These are phyloP conservation scores for Galerucella pusilla DNA, from an alignment of 2,888 invertebrate genomes.

Conservation along the genomic window DNA sequence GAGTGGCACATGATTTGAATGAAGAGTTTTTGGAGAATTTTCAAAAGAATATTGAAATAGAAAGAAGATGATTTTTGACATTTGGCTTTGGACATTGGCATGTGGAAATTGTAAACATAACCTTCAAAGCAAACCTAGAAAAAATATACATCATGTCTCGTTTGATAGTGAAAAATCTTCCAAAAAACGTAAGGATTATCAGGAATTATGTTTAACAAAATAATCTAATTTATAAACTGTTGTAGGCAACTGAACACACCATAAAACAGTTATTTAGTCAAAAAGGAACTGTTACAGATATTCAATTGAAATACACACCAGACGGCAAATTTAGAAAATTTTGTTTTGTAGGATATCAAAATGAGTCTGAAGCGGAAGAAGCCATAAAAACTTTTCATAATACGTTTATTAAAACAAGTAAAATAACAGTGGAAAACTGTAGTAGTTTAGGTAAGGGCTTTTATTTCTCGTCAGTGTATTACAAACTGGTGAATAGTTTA, in stretches of 20 bases:
- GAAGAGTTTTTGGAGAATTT: too few species aligned
- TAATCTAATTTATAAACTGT: slow-evolving; percentile 17
- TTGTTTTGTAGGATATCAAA: slow-evolving; percentile 91
- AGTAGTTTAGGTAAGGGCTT: slow-evolving; percentile 69
- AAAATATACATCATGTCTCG: slow-evolving; percentile 75
- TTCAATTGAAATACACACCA: slow-evolving; percentile 91
- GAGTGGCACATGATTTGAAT: too few species aligned
- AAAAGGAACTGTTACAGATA: slow-evolving; percentile 91
- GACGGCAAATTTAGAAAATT: slow-evolving; percentile 94
- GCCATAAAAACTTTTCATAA: slow-evolving; percentile 86
- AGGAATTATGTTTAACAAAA: slow-evolving; percentile 22
- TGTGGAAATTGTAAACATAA: slow-evolving; percentile 26
- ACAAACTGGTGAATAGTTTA: too few species aligned
- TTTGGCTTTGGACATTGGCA: neutral
- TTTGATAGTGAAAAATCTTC: slow-evolving; percentile 90
- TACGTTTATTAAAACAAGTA: slow-evolving; percentile 84
- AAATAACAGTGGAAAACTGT: slow-evolving; percentile 82
- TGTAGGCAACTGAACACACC: slow-evolving; percentile 81
- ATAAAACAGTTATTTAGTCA: slow-evolving; percentile 80
- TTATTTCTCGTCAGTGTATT: neutral
- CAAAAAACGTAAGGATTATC: slow-evolving; percentile 78
- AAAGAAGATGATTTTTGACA: neutral
- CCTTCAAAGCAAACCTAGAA: slow-evolving; percentile 4
- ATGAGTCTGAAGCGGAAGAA: slow-evolving; percentile 79
- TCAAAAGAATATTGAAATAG: too few species aligned